Evolutionary conservation across 2,888 invertebrate species (phyloP).

Genomic region (Mycogona germanica): DNA sequence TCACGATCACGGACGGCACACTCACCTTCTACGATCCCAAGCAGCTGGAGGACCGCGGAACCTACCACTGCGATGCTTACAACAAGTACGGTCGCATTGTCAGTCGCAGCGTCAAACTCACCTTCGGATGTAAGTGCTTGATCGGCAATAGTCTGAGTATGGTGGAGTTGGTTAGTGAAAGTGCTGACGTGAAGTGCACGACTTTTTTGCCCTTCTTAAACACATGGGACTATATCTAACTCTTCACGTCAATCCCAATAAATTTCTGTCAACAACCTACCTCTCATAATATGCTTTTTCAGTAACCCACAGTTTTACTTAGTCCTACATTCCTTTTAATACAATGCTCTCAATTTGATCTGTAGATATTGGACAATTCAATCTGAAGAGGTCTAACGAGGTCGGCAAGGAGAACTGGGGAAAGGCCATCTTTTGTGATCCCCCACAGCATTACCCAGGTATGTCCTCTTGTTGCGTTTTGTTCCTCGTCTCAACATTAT

Average conservation of each 20-base stretch:
- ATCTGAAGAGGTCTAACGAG: constrained; percentile 70
- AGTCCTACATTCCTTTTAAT: too few species aligned
- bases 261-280: too few species aligned
- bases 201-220: not conserved
- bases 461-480: constrained; percentile 5
- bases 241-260: too few species aligned
- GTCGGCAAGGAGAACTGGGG: constrained; percentile 86
- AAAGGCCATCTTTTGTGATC: constrained; percentile 81
- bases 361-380: constrained; percentile 65
- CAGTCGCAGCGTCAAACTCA: constrained; percentile 73
- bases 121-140: constrained; percentile 54
- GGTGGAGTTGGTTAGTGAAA: too few species aligned
- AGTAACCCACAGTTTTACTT: too few species aligned
- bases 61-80: constrained; percentile 83
- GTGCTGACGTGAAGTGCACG: too few species aligned
- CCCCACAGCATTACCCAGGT: constrained; percentile 79
- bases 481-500: not conserved
- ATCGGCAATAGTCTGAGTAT: too few species aligned
- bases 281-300: too few species aligned
- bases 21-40: constrained; percentile 77
- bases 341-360: too few species aligned
- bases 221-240: not conserved
- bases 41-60: constrained; percentile 63
- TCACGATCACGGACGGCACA: constrained; percentile 81
- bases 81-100: constrained; percentile 79